Evolutionary conservation across 1,140 invertebrate genomes (phyloP), one percentile per base, ranked within the genome.

Genomic region (Temnothorax nylanderi): DNA sequence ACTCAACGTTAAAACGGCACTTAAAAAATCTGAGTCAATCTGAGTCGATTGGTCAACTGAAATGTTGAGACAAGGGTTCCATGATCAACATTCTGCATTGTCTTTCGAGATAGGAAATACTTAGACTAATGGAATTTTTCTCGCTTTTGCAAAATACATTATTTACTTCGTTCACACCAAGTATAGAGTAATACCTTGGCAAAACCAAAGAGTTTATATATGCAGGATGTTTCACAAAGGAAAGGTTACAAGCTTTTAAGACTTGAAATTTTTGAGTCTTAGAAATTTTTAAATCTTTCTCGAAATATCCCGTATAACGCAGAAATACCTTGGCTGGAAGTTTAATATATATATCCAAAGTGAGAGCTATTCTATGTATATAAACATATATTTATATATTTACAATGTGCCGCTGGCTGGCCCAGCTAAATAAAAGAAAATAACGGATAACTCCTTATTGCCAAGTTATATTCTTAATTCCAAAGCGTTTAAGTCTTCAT

Each of bases 171-270:
- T 47, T 78, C 87, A 58, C 87, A 58, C 54, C 64, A 58, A 76
- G 64, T 76, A 85, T 78, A 76, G 89, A 91, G 82, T 88, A 90
- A 90, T 81, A 90, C 65, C 90, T 91, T 91, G 88, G 87, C 85
- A 92, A 93, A 93, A 93, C 93, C 93, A 94, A 94, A 94, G 93
- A 94, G 92, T 91, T 91, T 91, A 89, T 84, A 84, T 74, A 62
- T 85, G 82, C 26, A 74, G 41, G 34, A 54, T 69, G 47, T 56
- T 71, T 69, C n/a, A 67, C n/a, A 18, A 34, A 21, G 37, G 41
- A 80, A 80, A 5, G 0, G 37, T 41, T 54, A 54, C 3, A 49
- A 51, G 34, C 1, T 44, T 26, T 13, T 71, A 26, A 49, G 16
- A 37, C n/a, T 56, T 21, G 2, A 41, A 54, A 69, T 41, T 34